A percentile compares a stretch with the other conserved stretches of the same genome.
phyloP scores from a whole-genome alignment of 2,888 invertebrate genomes.

The Napeogenes sylphis region DNA sequence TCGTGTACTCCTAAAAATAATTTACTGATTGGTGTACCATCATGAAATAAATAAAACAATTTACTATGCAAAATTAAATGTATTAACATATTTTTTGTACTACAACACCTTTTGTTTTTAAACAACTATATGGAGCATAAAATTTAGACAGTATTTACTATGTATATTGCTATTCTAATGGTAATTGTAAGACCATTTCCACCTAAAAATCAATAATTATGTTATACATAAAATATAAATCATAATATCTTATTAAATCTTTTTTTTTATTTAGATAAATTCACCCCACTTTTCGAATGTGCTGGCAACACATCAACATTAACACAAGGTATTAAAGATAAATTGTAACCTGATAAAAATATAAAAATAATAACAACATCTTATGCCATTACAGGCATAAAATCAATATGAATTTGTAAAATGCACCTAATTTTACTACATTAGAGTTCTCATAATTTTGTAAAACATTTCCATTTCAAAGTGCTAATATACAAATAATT shows the following conservation, averaged over 20 bases:
- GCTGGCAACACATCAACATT: too few species aligned
- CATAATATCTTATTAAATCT: too few species aligned
- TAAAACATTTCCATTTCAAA: neutral
- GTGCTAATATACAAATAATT: neutral
- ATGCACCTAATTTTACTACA: neutral
- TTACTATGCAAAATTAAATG: constrained; percentile 30
- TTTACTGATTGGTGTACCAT: constrained; percentile 82
- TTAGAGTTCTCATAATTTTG: neutral
- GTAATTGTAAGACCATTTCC: too few species aligned
- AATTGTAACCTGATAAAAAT: neutral
- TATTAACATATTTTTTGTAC: constrained; percentile 28
- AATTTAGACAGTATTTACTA: too few species aligned
- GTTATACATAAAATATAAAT: too few species aligned
- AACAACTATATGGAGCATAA: constrained; percentile 15
- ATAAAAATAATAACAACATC: neutral
- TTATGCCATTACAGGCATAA: too few species aligned
- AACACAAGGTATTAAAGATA: too few species aligned
- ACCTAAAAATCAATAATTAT: too few species aligned
- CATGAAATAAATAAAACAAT: constrained; percentile 36
- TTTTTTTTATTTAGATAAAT: too few species aligned
- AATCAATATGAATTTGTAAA: neutral
- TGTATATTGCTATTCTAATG: too few species aligned
- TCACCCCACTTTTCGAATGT: too few species aligned
- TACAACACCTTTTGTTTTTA: constrained; percentile 28
- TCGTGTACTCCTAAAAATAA: constrained; percentile 96